Conservation (phyloP, 1,140 invertebrate species). For the roundworm (Caenorhabditis elegans) region WBcel235 BX284604.4:17310501-17311000, state of each 20-base stretch:
- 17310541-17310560: neutral
- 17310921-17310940: neutral
- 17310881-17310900: neutral
- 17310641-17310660: neutral
- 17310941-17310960: neutral
- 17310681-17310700: neutral
- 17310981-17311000: too few species aligned
- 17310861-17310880: neutral
- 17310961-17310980: neutral
- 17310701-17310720: neutral
- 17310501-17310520: neutral
- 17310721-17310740: neutral
- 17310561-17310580: neutral
- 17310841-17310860: neutral
- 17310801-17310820: neutral
- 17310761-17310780: neutral
- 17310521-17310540: conserved; percentile 6
- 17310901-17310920: neutral
- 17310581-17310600: neutral
- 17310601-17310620: neutral
- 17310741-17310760: neutral
- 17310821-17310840: neutral
- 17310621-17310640: neutral
- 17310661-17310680: neutral
- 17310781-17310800: neutral